phyloP scores from a whole-genome alignment of 2,888 invertebrate genomes.

The Eueremaeus valkanovi region DNA sequence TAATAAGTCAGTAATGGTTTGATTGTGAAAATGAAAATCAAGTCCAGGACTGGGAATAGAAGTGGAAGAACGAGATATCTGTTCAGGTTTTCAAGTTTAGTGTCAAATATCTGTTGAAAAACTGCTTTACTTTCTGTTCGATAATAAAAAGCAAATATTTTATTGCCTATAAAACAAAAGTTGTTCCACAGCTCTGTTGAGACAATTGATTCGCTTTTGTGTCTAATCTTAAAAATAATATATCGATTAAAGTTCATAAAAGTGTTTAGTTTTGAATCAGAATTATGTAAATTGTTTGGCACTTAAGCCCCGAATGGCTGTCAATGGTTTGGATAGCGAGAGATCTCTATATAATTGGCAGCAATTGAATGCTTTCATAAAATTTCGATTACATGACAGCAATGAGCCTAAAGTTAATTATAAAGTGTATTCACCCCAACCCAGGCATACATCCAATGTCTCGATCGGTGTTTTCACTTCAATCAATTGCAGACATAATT shows the following conservation, averaged over 20 bases:
- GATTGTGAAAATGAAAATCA: too few species aligned
- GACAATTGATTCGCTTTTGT: too few species aligned
- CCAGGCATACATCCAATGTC: neutral
- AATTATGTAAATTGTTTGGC: neutral
- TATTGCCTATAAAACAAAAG: too few species aligned
- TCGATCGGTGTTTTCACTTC: neutral
- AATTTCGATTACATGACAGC: conserved; percentile 4
- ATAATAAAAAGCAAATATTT: neutral
- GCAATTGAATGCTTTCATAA: conserved; percentile 24
- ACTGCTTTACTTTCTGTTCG: neutral
- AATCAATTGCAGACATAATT: conserved; percentile 15
- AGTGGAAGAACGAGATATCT: conserved; percentile 5
- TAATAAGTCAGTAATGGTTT: too few species aligned
- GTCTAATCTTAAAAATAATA: too few species aligned
- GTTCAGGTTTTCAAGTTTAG: conserved; percentile 6
- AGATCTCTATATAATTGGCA: conserved; percentile 7
- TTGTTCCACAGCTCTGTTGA: too few species aligned
- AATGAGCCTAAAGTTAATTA: neutral
- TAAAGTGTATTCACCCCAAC: conserved; percentile 29
- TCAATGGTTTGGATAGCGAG: neutral
- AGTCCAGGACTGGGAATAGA: too few species aligned
- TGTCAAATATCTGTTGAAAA: neutral
- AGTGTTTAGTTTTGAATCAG: too few species aligned
- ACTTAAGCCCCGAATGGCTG: neutral
- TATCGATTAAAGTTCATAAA: too few species aligned